These are phyloP conservation scores for Cephus nigrinus DNA, from an alignment of 2,888 invertebrate genomes.

Conservation along the genomic window DNA sequence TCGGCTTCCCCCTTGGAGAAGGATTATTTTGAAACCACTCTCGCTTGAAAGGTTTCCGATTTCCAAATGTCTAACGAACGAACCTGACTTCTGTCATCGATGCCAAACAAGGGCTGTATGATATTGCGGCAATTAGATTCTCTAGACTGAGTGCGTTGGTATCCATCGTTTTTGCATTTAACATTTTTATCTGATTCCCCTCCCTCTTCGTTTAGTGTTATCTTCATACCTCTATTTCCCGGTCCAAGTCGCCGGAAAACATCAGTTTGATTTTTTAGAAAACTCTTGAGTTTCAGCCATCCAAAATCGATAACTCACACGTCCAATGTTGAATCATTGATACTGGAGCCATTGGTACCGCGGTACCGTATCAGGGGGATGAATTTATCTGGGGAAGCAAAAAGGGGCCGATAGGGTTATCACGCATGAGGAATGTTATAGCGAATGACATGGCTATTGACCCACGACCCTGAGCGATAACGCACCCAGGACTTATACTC, in stretches of 20 bases:
- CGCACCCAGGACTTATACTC: too few relatives aligned
- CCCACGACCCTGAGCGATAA: background rate
- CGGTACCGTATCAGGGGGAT: background rate
- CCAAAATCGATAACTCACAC: background rate
- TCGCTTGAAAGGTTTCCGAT: background rate
- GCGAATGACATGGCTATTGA: background rate
- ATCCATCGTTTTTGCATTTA: background rate
- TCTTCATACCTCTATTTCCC: background rate
- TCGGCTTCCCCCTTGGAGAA: background rate
- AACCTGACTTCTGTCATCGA: background rate
- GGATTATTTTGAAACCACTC: background rate
- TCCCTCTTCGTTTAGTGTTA: background rate
- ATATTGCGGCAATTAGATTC: background rate
- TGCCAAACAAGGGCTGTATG: background rate
- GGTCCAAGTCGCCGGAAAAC: background rate
- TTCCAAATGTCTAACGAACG: background rate
- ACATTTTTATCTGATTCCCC: background rate
- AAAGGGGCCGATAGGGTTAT: background rate
- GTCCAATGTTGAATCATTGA: background rate
- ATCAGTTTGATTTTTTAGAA: background rate
- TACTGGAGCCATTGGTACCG: background rate
- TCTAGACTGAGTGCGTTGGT: background rate
- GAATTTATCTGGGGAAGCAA: background rate
- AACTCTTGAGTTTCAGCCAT: background rate
- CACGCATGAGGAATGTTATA: background rate